phyloP scores from a whole-genome alignment of 1,140 invertebrate genomes.

The Onthophagus taurus region DNA sequence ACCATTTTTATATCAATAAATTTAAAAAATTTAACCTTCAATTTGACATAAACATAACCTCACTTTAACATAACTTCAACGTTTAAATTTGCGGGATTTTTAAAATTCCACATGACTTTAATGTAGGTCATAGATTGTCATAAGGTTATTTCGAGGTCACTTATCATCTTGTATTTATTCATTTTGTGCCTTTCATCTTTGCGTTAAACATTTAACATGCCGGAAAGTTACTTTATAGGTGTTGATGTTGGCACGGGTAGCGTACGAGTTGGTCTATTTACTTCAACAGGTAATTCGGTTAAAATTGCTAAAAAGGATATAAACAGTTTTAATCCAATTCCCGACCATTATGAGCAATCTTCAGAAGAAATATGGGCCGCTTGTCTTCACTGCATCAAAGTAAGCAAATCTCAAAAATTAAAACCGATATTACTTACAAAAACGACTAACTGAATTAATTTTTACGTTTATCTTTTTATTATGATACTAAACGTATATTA shows the following conservation, averaged over 20 bases:
- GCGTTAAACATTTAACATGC: neutral
- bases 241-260: slow-evolving; percentile 92
- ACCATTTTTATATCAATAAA: slow-evolving; percentile 52
- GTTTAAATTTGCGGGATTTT: neutral
- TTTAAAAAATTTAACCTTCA: no score
- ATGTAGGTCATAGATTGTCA: slow-evolving; percentile 17
- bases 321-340: slow-evolving; percentile 65
- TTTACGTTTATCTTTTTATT: no score
- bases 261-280: slow-evolving; percentile 71
- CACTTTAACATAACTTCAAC: no score
- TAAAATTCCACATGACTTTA: neutral
- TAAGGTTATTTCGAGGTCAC: slow-evolving; percentile 2
- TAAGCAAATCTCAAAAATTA: slow-evolving; percentile 13
- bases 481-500: no score
- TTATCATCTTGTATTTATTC: neutral
- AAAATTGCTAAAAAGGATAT: slow-evolving; percentile 54
- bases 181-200: neutral
- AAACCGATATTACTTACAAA: neutral
- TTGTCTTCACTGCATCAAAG: slow-evolving; percentile 40
- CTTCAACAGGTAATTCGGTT: slow-evolving; percentile 54
- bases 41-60: no score
- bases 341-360: slow-evolving; percentile 86
- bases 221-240: slow-evolving; percentile 62
- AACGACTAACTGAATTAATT: no score
- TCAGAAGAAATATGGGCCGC: slow-evolving; percentile 81